Base-by-base conservation (phyloP, 2,113 vertebrate genomes). In the Pica pica region DNA sequence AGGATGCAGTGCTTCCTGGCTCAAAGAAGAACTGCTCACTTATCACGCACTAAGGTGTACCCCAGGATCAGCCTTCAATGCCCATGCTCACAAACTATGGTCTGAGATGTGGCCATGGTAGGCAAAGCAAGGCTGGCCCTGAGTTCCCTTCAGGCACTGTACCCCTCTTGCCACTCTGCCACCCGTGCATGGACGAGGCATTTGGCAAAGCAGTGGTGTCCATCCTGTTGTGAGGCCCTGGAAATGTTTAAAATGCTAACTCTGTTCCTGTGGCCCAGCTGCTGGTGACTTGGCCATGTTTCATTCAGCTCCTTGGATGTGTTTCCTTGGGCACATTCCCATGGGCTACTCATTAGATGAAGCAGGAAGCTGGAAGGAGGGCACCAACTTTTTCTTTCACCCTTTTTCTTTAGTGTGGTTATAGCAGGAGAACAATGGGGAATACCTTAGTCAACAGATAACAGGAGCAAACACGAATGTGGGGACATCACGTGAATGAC, bases 131-230 rank as follows among this genome's bases (percentile, higher is more conserved):
- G 50, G 31, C 73, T 84, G 50, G 50, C 46, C 50, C 46, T 53
- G 68, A 47, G 76, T 37, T 94, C 1, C 0, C 59, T 76, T 80
- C 22, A 4, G 24, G 31, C 46, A 13, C 56, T 0, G 1, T 31
- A 30, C 46, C 5, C 10, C 33, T 9, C 15, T 87, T 9, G 10
- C 41, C 0, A 3, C 47, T 37, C 42, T 5, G 6, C 27, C 1
- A 2, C 24, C 46, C 0, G 0, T 44, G 20, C 11, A 7, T 28
- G 69, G 27, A 24, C 0, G 3, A 60, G 63, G 49, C 12, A 4
- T 81, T 77, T 69, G 76, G 41, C n/a, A 73, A 35, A 89, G 27
- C 39, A 6, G 18, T 10, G 14, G 9, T 61, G 37, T 64, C 55
- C 31, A 3, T 57, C 44, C 61, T 80, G 63, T 64, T 63, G 23